Evolutionary conservation across 2,113 vertebrate species (phyloP).

Genomic region (Calyptomena viridis): DNA sequence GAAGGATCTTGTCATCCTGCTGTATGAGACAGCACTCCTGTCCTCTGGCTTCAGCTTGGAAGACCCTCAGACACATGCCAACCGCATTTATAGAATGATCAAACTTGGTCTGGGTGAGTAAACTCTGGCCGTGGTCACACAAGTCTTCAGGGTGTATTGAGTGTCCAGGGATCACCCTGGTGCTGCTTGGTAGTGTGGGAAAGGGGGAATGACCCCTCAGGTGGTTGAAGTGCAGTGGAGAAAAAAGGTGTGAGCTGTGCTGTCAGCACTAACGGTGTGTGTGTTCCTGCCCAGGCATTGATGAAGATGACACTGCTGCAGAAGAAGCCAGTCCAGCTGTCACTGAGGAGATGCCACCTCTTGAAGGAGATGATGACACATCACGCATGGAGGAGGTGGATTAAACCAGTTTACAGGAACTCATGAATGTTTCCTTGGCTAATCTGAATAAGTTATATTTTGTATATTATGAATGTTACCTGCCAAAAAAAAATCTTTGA

Average conservation of each 20-base stretch:
- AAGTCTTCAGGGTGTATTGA: accelerated
- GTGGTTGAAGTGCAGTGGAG: accelerated
- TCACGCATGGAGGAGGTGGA: constrained; percentile 99
- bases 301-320: constrained; percentile 86
- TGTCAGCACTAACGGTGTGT: accelerated
- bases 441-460: constrained; percentile 59
- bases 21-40: constrained; percentile 81
- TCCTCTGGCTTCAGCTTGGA: constrained; percentile 85
- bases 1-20: constrained; percentile 84
- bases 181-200: accelerated
- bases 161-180: accelerated
- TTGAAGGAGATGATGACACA: constrained; percentile 92
- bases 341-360: constrained; percentile 91
- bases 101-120: constrained; percentile 90
- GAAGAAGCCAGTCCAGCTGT: constrained; percentile 80
- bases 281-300: constrained; percentile 80
- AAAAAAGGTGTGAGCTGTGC: accelerated
- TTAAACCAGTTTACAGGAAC: constrained; percentile 66
- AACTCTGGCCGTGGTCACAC: too few relatives aligned
- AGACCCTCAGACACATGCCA: constrained; percentile 85
- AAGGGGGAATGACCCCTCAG: accelerated
- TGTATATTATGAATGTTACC: constrained; percentile 66
- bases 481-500: constrained; percentile 66
- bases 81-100: constrained; percentile 91
- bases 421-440: constrained; percentile 63